A percentile compares a stretch with the other conserved stretches of the same genome.
These are phyloP conservation scores for Sinonovacula constricta DNA, from an alignment of 1,140 invertebrate species.

Conservation along the genomic window DNA sequence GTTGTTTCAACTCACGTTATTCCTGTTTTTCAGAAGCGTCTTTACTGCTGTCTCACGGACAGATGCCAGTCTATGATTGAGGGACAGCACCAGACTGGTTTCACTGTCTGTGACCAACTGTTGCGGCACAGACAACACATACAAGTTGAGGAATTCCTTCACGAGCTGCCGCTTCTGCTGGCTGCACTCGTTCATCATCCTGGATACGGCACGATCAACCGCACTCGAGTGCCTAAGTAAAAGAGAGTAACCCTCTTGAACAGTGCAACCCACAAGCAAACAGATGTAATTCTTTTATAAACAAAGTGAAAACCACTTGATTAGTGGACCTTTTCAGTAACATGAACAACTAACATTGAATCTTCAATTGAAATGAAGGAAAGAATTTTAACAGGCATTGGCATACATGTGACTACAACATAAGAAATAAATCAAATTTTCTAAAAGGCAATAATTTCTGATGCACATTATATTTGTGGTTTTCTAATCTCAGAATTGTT, in stretches of 20 bases:
- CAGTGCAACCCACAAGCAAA: no score
- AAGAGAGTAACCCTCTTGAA: no score
- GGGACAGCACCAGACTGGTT: conserved; percentile 62
- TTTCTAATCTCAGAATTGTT: neutral
- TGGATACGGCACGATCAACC: conserved; percentile 61
- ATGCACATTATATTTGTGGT: neutral
- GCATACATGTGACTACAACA: no score
- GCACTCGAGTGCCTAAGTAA: conserved; percentile 66
- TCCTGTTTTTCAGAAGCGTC: conserved; percentile 61
- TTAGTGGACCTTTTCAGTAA: no score
- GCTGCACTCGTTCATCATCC: conserved; percentile 37
- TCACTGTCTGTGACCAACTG: conserved; percentile 61
- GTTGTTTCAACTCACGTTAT: conserved; percentile 45
- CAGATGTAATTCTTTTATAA: no score
- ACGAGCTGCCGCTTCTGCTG: conserved; percentile 41
- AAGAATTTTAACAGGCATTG: no score
- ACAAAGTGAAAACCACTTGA: no score
- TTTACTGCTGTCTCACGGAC: conserved; percentile 66
- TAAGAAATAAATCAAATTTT: no score
- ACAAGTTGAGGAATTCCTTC: conserved; percentile 65
- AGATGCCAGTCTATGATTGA: conserved; percentile 64
- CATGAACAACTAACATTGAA: no score
- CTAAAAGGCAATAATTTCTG: no score
- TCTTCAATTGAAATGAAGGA: no score
- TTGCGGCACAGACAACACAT: conserved; percentile 66